These are phyloP conservation scores for Platycheirus rosarum DNA, from an alignment of 2,888 invertebrate genomes.

Conservation along the genomic window DNA sequence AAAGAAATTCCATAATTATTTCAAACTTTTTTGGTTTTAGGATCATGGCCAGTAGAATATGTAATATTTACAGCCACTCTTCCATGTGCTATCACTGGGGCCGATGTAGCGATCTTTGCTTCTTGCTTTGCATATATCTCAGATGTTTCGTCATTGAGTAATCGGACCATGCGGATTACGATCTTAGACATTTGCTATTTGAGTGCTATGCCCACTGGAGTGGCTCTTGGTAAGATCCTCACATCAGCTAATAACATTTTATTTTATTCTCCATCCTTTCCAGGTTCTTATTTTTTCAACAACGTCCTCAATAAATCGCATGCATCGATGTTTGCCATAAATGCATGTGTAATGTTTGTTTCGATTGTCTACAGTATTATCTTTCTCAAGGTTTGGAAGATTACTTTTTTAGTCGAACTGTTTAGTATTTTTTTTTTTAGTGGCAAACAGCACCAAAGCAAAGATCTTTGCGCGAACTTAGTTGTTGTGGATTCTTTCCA, in stretches of 20 bases:
- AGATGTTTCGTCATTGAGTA: constrained; percentile 87
- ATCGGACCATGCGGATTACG: constrained; percentile 90
- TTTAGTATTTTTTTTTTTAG: constrained; percentile 69
- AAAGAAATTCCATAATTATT: too few species aligned
- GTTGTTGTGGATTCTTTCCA: constrained; percentile 84
- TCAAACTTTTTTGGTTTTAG: constrained; percentile 29
- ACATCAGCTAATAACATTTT: background rate
- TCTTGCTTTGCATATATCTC: constrained; percentile 91
- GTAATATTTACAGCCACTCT: constrained; percentile 89
- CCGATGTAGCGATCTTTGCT: constrained; percentile 91
- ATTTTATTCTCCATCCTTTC: too few species aligned
- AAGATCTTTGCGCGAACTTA: constrained; percentile 84
- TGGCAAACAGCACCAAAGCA: constrained; percentile 89
- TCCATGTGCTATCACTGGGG: constrained; percentile 90
- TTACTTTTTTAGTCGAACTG: background rate
- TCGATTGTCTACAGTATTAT: constrained; percentile 87
- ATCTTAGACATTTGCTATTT: constrained; percentile 92
- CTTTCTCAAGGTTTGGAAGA: constrained; percentile 83
- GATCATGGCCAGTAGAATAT: constrained; percentile 88
- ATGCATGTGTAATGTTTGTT: constrained; percentile 85
- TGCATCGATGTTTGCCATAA: constrained; percentile 89
- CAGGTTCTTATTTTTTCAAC: constrained; percentile 87
- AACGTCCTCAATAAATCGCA: constrained; percentile 86
- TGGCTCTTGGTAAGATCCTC: constrained; percentile 86
- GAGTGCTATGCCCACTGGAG: constrained; percentile 92